Conservation (phyloP, 2,797 vertebrate species). For the Syngnathus rostellatus region DNA sequence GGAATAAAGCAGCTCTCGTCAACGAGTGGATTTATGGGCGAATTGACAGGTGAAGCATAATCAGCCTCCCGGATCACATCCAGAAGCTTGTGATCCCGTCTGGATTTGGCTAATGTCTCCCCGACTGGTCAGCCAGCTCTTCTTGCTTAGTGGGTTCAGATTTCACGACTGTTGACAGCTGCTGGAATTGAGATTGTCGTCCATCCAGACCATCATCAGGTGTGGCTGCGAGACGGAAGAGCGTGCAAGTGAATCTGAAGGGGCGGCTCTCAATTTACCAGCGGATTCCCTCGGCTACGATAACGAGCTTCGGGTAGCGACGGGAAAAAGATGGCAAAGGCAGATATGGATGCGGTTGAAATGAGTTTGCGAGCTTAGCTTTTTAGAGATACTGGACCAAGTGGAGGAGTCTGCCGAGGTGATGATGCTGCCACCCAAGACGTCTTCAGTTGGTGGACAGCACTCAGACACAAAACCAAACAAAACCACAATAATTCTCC, state of each 20-base stretch:
- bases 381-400: background rate
- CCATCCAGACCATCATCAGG: background rate
- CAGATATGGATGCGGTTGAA: background rate
- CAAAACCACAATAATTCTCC: background rate
- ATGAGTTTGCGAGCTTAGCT: constrained; percentile 1
- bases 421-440: background rate
- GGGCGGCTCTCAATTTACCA: background rate
- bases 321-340: background rate
- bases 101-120: background rate
- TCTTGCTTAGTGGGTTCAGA: background rate
- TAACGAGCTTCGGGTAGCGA: background rate
- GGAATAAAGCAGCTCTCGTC: background rate
- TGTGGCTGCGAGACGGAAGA: background rate
- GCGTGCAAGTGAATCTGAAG: background rate
- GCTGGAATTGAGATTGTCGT: background rate
- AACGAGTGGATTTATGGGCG: background rate
- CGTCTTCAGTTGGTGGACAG: background rate
- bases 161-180: background rate
- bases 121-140: no score
- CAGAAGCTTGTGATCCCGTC: background rate
- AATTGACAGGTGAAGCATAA: background rate
- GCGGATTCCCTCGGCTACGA: background rate
- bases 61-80: background rate
- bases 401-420: background rate
- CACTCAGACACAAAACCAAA: background rate